Evolutionary conservation across 30 jellyfish, hydroid and myxozoan genomes (phyloP), one percentile per base, ranked within the genome.

Genomic region (Hydra vulgaris): DNA sequence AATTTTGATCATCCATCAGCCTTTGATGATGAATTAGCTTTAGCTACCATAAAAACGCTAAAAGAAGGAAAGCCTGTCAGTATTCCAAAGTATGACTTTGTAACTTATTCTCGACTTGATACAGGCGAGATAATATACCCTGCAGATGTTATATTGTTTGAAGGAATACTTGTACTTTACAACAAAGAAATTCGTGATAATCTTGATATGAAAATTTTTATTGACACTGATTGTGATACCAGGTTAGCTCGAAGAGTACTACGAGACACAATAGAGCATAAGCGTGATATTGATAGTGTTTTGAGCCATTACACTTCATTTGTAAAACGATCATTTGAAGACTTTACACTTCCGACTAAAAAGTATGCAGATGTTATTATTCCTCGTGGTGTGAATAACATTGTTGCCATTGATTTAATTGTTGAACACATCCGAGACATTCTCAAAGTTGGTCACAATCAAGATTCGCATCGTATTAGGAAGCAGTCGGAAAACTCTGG

Each of bases 1-100:
- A 91, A 91, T 66, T 91, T 91, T 84, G 98, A 91, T 76, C 98
- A 91, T 71, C 98, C 98, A 77, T 88, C 77, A 66, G 97, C 98
- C 5, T 91, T 91, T 73, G 98, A 91, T 72, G 96, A 91, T 24
- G 91, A 83, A 53, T 86, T 86, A 1, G 84, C 89, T 21, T 55
- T 86, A 27, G 79, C 77, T 8, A 81, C 95, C 27, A 74, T 91
- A 71, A 26, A 78, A 78, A 73, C 79, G 56, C 91, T 91, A 26
- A 83, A 82, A 27, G 82, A 84, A 76, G 92, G 95, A 25, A 88
- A 91, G 55, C 84, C 80, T 21, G 96, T 85, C 7, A 82, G 66
- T 15, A 86, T 91, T 7, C 98, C 88, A 69, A 80, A 86, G 22
- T 91, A 91, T 68, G 81, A 86, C 87, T 74, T 91, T 75, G 85